These are phyloP conservation scores for Pristionchus pacificus DNA, from an alignment of 1,140 invertebrate genomes.

Conservation along the genomic window DNA sequence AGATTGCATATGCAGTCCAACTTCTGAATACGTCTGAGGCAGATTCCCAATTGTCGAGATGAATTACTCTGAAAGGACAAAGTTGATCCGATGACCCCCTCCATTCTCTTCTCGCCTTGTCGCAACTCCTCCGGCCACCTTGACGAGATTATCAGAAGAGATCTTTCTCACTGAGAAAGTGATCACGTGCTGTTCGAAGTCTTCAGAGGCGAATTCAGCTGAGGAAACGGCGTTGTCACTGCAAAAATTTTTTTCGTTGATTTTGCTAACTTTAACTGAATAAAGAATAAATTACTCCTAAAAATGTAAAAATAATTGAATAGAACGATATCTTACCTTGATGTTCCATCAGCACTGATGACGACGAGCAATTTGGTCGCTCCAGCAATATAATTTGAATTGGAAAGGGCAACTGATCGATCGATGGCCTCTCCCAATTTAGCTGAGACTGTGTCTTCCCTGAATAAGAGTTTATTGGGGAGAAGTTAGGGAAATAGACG, in stretches of 20 bases:
- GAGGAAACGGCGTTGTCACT: constrained; percentile 37
- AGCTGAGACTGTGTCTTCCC: constrained; percentile 31
- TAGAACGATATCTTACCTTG: constrained; percentile 33
- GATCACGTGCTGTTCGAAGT: constrained; percentile 42
- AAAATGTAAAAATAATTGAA: constrained; percentile 20
- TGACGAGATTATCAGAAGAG: constrained; percentile 38
- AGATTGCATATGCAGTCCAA: constrained; percentile 50
- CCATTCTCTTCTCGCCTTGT: constrained; percentile 35
- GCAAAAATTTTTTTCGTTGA: constrained; percentile 3
- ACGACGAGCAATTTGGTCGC: constrained; percentile 38
- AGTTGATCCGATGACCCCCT: neutral
- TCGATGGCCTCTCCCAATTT: constrained; percentile 43
- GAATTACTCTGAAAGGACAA: constrained; percentile 42
- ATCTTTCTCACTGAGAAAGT: constrained; percentile 43
- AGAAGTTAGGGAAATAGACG: constrained; percentile 2
- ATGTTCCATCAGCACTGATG: constrained; percentile 47
- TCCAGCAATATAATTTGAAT: constrained; percentile 37
- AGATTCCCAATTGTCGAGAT: constrained; percentile 42
- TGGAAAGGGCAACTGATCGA: constrained; percentile 32
- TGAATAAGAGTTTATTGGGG: constrained; percentile 13
- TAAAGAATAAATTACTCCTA: no score
- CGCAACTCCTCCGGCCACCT: constrained; percentile 33
- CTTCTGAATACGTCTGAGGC: constrained; percentile 43
- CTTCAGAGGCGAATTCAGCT: constrained; percentile 34
- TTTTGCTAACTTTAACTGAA: no score